These are phyloP conservation scores for Simalia tracyae DNA, from an alignment of 2,797 vertebrate species.

Conservation along the genomic window DNA sequence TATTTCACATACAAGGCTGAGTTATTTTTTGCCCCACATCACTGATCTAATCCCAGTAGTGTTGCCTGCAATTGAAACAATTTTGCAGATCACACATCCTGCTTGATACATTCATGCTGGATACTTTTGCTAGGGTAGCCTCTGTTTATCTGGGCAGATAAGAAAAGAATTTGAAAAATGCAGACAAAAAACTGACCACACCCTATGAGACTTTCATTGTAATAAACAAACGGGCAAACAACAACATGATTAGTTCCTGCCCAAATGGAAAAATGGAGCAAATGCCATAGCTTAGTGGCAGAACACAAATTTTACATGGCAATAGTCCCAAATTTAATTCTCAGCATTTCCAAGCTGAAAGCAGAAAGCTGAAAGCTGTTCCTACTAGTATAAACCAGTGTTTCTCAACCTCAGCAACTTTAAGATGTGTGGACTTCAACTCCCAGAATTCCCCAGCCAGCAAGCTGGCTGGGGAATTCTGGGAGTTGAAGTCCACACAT, in stretches of 20 bases:
- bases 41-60: constrained; percentile 80
- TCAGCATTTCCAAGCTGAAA: neutral
- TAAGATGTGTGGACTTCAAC: too few relatives aligned
- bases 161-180: constrained; percentile 37
- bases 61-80: constrained; percentile 86
- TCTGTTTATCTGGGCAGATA: constrained; percentile 65
- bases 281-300: neutral
- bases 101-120: constrained; percentile 72
- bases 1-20: constrained; percentile 75
- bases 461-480: too few relatives aligned
- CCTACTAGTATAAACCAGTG: neutral
- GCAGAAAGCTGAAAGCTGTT: neutral
- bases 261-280: constrained; percentile 27
- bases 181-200: constrained; percentile 41
- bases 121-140: constrained; percentile 29
- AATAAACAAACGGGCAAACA: constrained; percentile 31
- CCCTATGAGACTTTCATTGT: constrained; percentile 7
- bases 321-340: neutral
- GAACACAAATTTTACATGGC: neutral
- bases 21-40: constrained; percentile 74
- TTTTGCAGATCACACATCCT: constrained; percentile 89
- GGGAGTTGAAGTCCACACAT: too few relatives aligned
- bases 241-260: constrained; percentile 54
- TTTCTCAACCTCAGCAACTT: too few relatives aligned
- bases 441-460: too few relatives aligned